A percentile compares a stretch with the other conserved stretches of the same genome.
phyloP scores from a whole-genome alignment of 2,888 invertebrate genomes.

The Scotopteryx bipunctaria region DNA sequence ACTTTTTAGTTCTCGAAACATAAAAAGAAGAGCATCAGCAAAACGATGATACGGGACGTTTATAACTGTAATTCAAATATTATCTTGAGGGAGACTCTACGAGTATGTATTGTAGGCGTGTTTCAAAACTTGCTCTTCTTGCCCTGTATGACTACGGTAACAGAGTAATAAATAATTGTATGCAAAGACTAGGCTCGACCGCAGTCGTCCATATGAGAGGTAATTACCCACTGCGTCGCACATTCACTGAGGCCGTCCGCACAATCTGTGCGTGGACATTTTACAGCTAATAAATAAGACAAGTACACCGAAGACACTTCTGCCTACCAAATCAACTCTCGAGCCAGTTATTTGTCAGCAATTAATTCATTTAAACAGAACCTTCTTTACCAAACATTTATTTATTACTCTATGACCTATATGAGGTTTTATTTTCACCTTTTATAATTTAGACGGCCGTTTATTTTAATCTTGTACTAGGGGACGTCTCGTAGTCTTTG shows the following conservation, averaged over 20 bases:
- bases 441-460: conserved; percentile 6
- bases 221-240: conserved; percentile 24
- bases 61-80: conserved; percentile 7
- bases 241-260: conserved; percentile 20
- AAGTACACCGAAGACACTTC: not conserved
- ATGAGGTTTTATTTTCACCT: not conserved
- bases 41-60: conserved; percentile 8
- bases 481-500: conserved; percentile 13
- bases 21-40: not conserved
- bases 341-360: conserved; percentile 8
- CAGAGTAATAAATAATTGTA: conserved; percentile 28
- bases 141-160: conserved; percentile 21
- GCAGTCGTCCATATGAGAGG: conserved; percentile 24
- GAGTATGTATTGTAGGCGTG: conserved; percentile 15
- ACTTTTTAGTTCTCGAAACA: conserved; percentile 10
- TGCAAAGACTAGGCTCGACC: conserved; percentile 22
- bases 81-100: conserved; percentile 4
- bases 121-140: conserved; percentile 19
- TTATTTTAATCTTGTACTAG: conserved; percentile 1
- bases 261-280: conserved; percentile 20
- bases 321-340: no score
- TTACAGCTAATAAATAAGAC: conserved; percentile 6
- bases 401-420: conserved; percentile 21
- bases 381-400: conserved; percentile 13
- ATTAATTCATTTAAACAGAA: conserved; percentile 15